Percentiles rank a stretch among this genome's conserved stretches.
These are phyloP conservation scores for Lateolabrax maculatus DNA, from an alignment of 2,797 vertebrate species.

Conservation along the genomic window DNA sequence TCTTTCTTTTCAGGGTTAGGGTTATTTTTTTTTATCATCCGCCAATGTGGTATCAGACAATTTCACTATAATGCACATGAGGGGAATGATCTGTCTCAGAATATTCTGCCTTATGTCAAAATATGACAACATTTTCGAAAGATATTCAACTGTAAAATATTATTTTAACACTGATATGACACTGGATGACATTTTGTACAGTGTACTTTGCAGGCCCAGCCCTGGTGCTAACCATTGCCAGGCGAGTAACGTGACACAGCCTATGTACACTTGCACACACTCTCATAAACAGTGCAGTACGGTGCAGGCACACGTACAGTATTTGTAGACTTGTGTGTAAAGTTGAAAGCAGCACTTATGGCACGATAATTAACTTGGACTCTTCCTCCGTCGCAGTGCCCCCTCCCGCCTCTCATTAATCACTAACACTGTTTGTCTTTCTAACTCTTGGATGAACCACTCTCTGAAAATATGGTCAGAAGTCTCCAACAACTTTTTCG, in stretches of 20 bases:
- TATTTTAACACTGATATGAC: conserved; percentile 25
- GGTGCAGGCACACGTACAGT: conserved; percentile 30
- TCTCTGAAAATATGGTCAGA: conserved; percentile 74
- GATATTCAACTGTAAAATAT: neutral
- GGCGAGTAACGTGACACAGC: conserved; percentile 41
- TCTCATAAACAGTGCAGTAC: conserved; percentile 26
- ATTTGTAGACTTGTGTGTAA: conserved; percentile 55
- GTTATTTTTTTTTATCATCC: no score
- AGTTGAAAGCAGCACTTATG: conserved; percentile 75
- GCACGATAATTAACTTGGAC: conserved; percentile 72
- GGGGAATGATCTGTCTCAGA: neutral
- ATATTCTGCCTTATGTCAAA: neutral
- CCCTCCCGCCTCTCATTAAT: conserved; percentile 67
- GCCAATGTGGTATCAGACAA: neutral
- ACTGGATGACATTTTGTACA: conserved; percentile 36
- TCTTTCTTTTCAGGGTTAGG: no score
- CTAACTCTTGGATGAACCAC: conserved; percentile 72
- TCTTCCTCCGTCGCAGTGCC: conserved; percentile 43
- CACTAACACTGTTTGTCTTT: conserved; percentile 75
- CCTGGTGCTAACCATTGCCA: conserved; percentile 53
- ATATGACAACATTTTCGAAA: neutral
- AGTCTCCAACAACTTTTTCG: conserved; percentile 76
- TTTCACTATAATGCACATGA: neutral
- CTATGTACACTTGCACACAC: conserved; percentile 19
- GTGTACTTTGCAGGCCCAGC: conserved; percentile 27